Conservation (phyloP, 2,888 invertebrate species). For the Drymonia ruficornis region DNA sequence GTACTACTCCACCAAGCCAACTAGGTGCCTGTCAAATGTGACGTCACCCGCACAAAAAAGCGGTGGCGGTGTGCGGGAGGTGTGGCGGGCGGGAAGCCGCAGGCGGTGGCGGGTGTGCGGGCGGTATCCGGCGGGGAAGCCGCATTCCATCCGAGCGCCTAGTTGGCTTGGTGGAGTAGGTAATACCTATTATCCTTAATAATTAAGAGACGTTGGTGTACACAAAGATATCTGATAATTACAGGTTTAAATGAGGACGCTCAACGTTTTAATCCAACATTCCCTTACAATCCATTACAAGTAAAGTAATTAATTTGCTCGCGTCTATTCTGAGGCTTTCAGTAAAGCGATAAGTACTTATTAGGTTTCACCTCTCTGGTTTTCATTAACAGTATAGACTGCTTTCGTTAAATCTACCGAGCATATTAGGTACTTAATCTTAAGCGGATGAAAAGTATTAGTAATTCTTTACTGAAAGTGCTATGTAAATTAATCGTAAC, state of each 20-base stretch:
- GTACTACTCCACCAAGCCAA: too few relatives aligned
- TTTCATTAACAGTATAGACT: not conserved
- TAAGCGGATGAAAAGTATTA: too few relatives aligned
- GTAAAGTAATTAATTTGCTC: conserved; percentile 5
- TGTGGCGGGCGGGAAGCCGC: too few relatives aligned
- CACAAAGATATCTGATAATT: not conserved
- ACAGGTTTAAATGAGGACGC: not conserved
- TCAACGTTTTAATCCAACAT: conserved; percentile 2
- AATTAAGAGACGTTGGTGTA: not conserved
- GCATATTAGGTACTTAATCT: too few relatives aligned
- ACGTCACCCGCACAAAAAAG: too few relatives aligned
- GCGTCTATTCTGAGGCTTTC: not conserved
- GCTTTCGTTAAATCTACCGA: not conserved
- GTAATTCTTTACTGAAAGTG: too few relatives aligned
- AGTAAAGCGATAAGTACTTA: not conserved
- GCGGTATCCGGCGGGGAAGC: too few relatives aligned
- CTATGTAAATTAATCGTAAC: not conserved
- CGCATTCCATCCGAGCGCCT: too few relatives aligned
- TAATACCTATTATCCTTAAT: not conserved
- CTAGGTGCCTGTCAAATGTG: too few relatives aligned
- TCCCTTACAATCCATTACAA: conserved; percentile 2
- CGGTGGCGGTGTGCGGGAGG: too few relatives aligned
- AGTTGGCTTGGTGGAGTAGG: too few relatives aligned
- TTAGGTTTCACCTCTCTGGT: not conserved
- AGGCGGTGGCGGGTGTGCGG: too few relatives aligned